phyloP scores from a whole-genome alignment of 2,888 invertebrate genomes.

The Strigamia maritima region DNA sequence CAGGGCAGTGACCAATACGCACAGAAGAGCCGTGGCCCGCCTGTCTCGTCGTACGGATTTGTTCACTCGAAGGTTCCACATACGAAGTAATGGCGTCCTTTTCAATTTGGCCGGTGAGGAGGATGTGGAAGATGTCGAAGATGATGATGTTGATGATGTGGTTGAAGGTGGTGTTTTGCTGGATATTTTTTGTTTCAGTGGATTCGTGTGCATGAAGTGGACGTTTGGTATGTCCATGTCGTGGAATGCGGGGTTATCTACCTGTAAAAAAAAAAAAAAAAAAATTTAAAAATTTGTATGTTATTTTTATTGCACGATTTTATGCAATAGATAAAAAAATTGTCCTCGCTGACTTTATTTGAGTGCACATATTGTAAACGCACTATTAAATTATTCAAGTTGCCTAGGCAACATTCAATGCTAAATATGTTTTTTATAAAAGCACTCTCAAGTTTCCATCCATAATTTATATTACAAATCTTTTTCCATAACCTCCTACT shows the following conservation, averaged over 20 bases:
- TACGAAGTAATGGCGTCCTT: constrained; percentile 26
- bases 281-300: background rate
- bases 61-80: constrained; percentile 29
- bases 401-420: background rate
- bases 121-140: constrained; percentile 7
- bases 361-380: background rate
- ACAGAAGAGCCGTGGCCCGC: constrained; percentile 35
- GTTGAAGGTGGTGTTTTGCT: constrained; percentile 31
- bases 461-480: background rate
- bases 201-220: constrained; percentile 17
- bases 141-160: background rate
- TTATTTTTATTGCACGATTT: background rate
- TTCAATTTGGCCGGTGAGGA: constrained; percentile 14
- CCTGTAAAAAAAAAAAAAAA: constrained; percentile 1
- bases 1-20: constrained; percentile 34
- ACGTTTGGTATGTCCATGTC: constrained; percentile 38
- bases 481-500: background rate
- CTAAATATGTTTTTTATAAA: background rate
- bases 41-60: background rate
- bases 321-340: background rate
- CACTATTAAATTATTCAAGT: background rate
- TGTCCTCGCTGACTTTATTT: background rate
- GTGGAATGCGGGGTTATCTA: constrained; percentile 36
- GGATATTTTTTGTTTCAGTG: constrained; percentile 19
- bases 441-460: background rate